Conservation (phyloP, 2,888 invertebrate genomes). For the Hirudinaria manillensis region DNA sequence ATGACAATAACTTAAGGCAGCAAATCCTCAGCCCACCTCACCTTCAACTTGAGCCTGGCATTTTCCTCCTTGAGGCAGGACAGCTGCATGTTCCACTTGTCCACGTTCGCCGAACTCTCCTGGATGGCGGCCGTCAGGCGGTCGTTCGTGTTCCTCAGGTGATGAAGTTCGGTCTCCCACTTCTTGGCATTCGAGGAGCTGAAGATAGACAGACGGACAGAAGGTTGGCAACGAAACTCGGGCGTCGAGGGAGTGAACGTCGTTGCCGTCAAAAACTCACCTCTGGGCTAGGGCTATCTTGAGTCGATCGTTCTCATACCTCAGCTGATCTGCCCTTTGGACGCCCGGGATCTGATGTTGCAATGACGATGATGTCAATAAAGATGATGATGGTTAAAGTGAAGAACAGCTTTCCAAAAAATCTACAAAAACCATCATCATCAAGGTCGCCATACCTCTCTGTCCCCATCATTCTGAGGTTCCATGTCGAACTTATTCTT, state of each 20-base stretch:
- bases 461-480: not conserved
- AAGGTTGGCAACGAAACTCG: not conserved
- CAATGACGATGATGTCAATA: not conserved
- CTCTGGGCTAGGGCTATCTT: constrained; percentile 33
- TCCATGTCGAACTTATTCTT: not conserved
- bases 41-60: constrained; percentile 23
- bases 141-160: constrained; percentile 25
- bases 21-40: not conserved
- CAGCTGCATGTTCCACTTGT: constrained; percentile 32
- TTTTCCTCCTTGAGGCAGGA: constrained; percentile 6
- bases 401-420: not conserved
- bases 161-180: constrained; percentile 26
- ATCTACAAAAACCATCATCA: too few relatives aligned
- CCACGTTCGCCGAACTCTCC: constrained; percentile 29
- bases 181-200: constrained; percentile 29
- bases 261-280: not conserved
- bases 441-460: not conserved
- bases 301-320: constrained; percentile 34
- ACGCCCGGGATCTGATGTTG: constrained; percentile 10
- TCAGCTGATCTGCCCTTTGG: constrained; percentile 27
- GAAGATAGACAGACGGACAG: not conserved
- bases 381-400: not conserved
- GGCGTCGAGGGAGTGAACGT: not conserved
- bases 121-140: constrained; percentile 24
- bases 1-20: too few relatives aligned